Percentiles rank a stretch among this genome's conserved stretches.
These are phyloP conservation scores for Pyrrhosoma nymphula DNA, from an alignment of 2,888 invertebrate species.

Conservation along the genomic window DNA sequence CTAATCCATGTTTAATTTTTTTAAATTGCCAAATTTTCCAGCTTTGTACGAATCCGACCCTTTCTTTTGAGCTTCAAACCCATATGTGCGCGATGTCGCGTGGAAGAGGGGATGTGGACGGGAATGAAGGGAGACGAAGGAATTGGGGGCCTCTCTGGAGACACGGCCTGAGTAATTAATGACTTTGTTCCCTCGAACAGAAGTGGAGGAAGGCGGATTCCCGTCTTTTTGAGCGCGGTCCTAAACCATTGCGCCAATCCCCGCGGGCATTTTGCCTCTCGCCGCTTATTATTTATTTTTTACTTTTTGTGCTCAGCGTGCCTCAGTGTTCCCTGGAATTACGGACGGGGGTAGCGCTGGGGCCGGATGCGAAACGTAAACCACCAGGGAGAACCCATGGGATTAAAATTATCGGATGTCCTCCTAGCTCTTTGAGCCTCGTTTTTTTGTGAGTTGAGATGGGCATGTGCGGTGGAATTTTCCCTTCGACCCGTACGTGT, in stretches of 20 bases:
- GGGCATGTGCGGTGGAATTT: neutral
- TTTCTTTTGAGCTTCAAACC: neutral
- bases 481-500: neutral
- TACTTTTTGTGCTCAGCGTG: neutral
- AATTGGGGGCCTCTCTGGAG: neutral
- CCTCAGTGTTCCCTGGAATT: neutral
- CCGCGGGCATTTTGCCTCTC: neutral
- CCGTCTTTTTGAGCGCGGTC: neutral
- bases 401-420: neutral
- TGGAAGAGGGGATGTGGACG: neutral
- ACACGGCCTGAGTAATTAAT: neutral
- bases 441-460: neutral
- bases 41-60: too few species aligned
- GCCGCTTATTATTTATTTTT: neutral
- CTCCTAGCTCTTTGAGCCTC: neutral
- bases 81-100: neutral
- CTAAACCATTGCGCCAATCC: neutral
- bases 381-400: neutral
- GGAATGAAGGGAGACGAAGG: neutral
- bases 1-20: too few species aligned
- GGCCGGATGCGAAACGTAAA: neutral
- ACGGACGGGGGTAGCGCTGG: neutral
- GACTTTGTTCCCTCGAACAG: neutral
- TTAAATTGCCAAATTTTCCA: too few species aligned
- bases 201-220: neutral